Evolutionary conservation across 2,888 invertebrate genomes (phyloP), one percentile per base, ranked within the genome.

Genomic region (Rotaria magnacalcarata): DNA sequence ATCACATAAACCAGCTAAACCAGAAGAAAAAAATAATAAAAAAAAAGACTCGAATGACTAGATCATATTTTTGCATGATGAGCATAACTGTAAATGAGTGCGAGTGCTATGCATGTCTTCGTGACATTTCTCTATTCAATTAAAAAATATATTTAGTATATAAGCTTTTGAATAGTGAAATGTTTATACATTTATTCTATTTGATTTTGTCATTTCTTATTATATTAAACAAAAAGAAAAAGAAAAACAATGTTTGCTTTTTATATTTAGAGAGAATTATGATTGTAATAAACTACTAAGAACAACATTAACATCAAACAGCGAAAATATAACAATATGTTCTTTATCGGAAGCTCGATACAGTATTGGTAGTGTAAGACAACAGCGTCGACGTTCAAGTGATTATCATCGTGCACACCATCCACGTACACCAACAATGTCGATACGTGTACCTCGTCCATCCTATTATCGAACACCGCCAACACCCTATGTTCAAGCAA

Each of bases 381-480:
- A 67, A 16, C 67, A 67, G 34, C 67, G 67, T 19, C 67, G 34
- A 67, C 67, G 34, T 67, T 67, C 67, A 67, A 27, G 27, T 16
- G 67, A 67, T 19, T 19, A 41, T 67, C 67, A 67, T 67, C 67
- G 67, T 67, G 67, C 67, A 67, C 67, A 67, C 34, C 34, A 67
- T 67, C 67, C 34, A 34, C 34, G 34, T 67, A 34, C 2, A 34
- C 27, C 67, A 67, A 41, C 34, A 34, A 16, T 34, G 4, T 19
- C 34, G 16, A 19, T 41, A 34, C 34, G 5, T 41, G 14, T 19
- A 34, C 14, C 67, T 16, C 67, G 67, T 14, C 67, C 34, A 34
- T 67, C 34, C 19, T 34, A 67, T 34, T 67, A 34, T 67, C 67
- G 67, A 34, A 34, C 34, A 67, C 34, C 67, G 34, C 16, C 67